phyloP scores from a whole-genome alignment of 2,888 invertebrate species.

The Aleiodes testaceus region DNA sequence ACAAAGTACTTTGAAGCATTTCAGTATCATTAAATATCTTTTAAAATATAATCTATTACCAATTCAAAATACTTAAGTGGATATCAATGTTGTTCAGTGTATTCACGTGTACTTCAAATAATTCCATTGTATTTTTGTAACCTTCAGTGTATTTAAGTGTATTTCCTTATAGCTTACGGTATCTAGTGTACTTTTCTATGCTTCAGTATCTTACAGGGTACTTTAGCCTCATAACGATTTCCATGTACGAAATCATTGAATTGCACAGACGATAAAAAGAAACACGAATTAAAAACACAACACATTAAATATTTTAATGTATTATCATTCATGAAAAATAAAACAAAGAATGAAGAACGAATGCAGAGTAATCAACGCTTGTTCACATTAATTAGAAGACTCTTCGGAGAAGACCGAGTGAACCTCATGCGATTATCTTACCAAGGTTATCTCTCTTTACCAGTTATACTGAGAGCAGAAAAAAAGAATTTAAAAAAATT shows the following conservation, averaged over 20 bases:
- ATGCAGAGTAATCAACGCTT: conserved; percentile 43
- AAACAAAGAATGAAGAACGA: conserved; percentile 12
- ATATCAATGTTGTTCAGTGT: too few relatives aligned
- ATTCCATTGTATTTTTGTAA: too few relatives aligned
- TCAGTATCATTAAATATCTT: too few relatives aligned
- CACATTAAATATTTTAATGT: conserved; percentile 39
- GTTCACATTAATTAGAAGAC: conserved; percentile 48
- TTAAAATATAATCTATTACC: too few relatives aligned
- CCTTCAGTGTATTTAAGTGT: too few relatives aligned
- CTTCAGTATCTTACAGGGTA: too few relatives aligned
- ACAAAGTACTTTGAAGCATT: too few relatives aligned
- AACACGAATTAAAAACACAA: conserved; percentile 5
- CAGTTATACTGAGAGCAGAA: background rate
- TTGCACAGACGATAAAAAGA: conserved; percentile 30
- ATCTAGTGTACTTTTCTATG: too few relatives aligned
- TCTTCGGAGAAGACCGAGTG: conserved; percentile 42
- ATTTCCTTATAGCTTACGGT: too few relatives aligned
- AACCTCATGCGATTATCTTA: conserved; percentile 54
- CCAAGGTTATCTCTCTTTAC: conserved; percentile 55
- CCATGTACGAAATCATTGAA: conserved; percentile 21
- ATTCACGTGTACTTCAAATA: too few relatives aligned
- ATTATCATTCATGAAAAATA: conserved; percentile 22
- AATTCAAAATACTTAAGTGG: too few relatives aligned
- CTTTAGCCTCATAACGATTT: background rate
- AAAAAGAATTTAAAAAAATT: conserved; percentile 30